phyloP scores from a whole-genome alignment of 2,888 invertebrate species.

The Odontocerum albicorne region DNA sequence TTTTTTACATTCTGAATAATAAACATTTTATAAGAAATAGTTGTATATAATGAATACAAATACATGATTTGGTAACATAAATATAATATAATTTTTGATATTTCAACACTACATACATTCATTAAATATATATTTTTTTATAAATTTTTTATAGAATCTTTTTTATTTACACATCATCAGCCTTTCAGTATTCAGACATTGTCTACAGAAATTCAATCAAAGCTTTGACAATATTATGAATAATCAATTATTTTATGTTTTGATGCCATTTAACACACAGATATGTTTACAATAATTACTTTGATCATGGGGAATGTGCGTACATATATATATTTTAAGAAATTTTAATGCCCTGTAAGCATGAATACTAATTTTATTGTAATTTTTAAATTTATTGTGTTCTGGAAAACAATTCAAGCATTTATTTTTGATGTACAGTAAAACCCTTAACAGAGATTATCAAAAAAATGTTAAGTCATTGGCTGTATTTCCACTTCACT shows the following conservation, averaged over 20 bases:
- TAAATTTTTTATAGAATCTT: slow-evolving; percentile 17
- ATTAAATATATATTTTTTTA: slow-evolving; percentile 15
- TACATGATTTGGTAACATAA: slow-evolving; percentile 31
- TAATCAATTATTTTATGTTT: slow-evolving; percentile 3
- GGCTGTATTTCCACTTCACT: too few species aligned
- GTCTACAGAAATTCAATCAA: slow-evolving; percentile 13
- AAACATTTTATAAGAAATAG: slow-evolving; percentile 32
- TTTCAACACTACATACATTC: slow-evolving; percentile 34
- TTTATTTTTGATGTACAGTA: too few species aligned
- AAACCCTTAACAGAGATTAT: too few species aligned
- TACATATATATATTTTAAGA: too few species aligned
- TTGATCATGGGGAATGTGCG: slow-evolving; percentile 10
- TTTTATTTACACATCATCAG: slow-evolving; percentile 34
- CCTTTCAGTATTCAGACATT: slow-evolving; percentile 28
- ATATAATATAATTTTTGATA: slow-evolving; percentile 32
- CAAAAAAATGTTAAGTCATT: too few species aligned
- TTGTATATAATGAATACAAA: slow-evolving; percentile 33
- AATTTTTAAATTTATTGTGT: too few species aligned
- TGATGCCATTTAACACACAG: slow-evolving; percentile 8
- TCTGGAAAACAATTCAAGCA: too few species aligned
- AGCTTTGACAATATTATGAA: slow-evolving; percentile 15
- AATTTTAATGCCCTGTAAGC: too few species aligned
- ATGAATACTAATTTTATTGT: too few species aligned
- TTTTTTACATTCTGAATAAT: slow-evolving; percentile 23
- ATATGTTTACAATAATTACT: slow-evolving; percentile 19